Conservation (phyloP, 2,797 vertebrate species). For the Octomys mimax region DNA sequence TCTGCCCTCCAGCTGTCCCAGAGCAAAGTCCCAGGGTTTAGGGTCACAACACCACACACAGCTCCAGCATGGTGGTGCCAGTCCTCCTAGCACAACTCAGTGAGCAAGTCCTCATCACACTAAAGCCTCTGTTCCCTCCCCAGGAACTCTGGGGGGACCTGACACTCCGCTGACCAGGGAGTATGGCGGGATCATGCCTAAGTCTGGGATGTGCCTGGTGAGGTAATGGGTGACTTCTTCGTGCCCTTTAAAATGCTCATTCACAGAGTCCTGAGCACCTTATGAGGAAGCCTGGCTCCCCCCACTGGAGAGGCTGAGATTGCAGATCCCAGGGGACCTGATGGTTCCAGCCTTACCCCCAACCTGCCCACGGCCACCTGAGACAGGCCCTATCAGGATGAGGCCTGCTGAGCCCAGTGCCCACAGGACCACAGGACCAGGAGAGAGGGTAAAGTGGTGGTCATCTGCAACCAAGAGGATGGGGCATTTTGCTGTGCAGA, state of each 20-base stretch:
- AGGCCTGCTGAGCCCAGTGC: not conserved
- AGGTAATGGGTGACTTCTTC: not conserved
- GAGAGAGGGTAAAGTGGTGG: not conserved
- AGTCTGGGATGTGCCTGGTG: not conserved
- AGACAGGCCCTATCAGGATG: not conserved
- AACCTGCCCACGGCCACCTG: not conserved
- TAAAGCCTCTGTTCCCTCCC: not conserved
- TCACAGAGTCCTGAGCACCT: not conserved
- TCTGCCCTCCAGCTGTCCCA: not conserved
- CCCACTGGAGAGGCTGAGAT: not conserved
- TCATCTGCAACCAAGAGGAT: not conserved
- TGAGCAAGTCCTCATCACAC: not conserved
- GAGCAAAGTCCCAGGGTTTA: not conserved
- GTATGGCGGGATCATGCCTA: not conserved
- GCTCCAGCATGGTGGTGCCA: not conserved
- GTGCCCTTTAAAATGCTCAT: not conserved
- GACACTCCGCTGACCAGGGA: not conserved
- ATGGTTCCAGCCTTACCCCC: not conserved
- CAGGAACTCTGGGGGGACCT: not conserved
- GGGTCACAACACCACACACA: not conserved
- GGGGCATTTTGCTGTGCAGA: not conserved
- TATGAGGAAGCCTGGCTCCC: not conserved
- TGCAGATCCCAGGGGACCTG: not conserved
- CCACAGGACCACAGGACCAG: not conserved
- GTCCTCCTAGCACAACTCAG: not conserved